Percentiles rank a stretch among this genome's conserved stretches.
Conservation (phyloP, 2,888 invertebrate genomes). For the Xanthorhoe designata region DNA sequence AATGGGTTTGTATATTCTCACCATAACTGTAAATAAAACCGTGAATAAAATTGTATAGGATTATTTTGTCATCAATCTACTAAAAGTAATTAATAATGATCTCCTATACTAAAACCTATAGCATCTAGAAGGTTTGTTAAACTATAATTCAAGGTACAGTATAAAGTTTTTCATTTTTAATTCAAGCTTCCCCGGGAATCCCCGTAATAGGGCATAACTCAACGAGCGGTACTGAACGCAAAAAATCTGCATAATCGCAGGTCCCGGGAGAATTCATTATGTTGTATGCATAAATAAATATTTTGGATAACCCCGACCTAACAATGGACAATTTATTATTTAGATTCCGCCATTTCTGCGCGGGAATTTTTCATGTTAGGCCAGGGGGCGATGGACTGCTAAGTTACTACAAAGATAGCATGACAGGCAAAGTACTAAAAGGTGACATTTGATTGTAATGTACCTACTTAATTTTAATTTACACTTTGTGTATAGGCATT, state of each 20-base stretch:
- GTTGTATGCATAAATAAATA: constrained; percentile 79
- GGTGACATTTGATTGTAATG: no score
- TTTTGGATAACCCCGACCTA: constrained; percentile 68
- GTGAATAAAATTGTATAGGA: no score
- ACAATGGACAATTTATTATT: constrained; percentile 84
- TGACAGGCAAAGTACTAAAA: background rate
- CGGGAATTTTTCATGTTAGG: constrained; percentile 69
- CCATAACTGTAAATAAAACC: no score
- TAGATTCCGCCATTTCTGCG: constrained; percentile 70
- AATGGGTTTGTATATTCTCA: no score
- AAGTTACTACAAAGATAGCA: background rate
- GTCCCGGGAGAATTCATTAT: constrained; percentile 75
- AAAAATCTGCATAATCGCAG: constrained; percentile 73
- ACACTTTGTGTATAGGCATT: no score
- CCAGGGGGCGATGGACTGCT: constrained; percentile 5
- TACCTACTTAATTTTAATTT: no score
- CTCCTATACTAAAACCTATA: background rate
- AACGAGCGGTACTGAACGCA: constrained; percentile 48
- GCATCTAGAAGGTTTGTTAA: background rate
- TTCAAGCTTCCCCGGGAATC: constrained; percentile 15
- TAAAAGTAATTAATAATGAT: background rate
- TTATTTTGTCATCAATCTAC: no score
- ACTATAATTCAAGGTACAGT: constrained; percentile 27
- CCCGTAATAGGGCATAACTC: constrained; percentile 53
- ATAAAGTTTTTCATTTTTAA: constrained; percentile 22